Base-by-base conservation (phyloP, 64 coral and sea anemone species). In the Porites australiensis region DNA sequence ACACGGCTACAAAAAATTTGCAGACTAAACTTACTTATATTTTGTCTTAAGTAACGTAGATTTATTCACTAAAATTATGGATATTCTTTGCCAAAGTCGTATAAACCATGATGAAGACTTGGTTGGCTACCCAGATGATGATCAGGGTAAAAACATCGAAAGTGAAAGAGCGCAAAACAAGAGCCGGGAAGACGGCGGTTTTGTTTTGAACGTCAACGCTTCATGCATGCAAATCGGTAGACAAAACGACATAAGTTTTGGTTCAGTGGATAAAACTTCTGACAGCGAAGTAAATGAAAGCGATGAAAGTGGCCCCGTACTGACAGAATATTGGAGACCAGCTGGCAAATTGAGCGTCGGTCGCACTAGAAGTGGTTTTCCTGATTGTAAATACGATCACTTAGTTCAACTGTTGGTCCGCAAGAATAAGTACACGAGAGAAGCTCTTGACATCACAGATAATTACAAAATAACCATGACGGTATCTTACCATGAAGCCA, bases 351-450 rank as follows among this genome's bases (percentile, higher is more conserved):
- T 78, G 50, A 21, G 51, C 51, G 49, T 78, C 6, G 49, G 52
- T 23, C 75, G 75, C 19, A 77, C 49, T n/a, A 77, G 75, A 54
- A 77, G 4, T 19, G 75, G 75, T 12, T 77, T 77, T 13, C 75
- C 75, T 2, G 75, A 77, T 54, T 21, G 75, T 22, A 19, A 77
- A 77, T n/a, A 77, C 6, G 75, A 78, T 13, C 75, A 78, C 11
- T 55, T 78, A 3, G n/a, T 78, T 55, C 50, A 78, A 57, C 50
- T 78, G 19, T 55, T 78, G 50, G 51, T 78, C 51, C 57, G 75
- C 51, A 78, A 54, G 75, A 57, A 78, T 23, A 49, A 78, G 18
- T 2, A 78, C 47, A 23, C 49, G 14, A 52, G 47, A 53, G 74
- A 77, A 77, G 75, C 50, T 8, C 75, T 57, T 9, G 75, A 78